These are phyloP conservation scores for Peromyscus eremicus DNA, from an alignment of 2,797 vertebrate genomes.

Conservation along the genomic window DNA sequence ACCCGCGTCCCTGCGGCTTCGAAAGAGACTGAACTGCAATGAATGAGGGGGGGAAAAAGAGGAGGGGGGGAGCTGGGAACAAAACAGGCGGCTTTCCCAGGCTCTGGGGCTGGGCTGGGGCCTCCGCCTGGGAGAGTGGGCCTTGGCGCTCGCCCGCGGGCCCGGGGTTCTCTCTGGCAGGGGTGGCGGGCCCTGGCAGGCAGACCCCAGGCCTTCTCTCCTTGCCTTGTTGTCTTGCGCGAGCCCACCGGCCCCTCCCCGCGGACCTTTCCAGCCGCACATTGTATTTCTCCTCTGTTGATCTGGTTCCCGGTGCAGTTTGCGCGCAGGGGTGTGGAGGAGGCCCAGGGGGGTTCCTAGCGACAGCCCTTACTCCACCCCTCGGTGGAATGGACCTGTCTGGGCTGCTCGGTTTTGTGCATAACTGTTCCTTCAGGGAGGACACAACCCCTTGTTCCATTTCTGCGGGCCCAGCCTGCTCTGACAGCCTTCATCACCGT, in stretches of 20 bases:
- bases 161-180: constrained; percentile 41
- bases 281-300: constrained; percentile 46
- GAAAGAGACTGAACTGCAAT: constrained; percentile 78
- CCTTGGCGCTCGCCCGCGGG: constrained; percentile 68
- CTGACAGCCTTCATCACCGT: constrained; percentile 80
- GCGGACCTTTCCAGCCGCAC: constrained; percentile 45
- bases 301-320: constrained; percentile 9
- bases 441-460: constrained; percentile 61
- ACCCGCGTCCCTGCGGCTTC: constrained; percentile 74
- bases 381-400: constrained; percentile 24
- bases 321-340: neutral
- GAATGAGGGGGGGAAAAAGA: constrained; percentile 68
- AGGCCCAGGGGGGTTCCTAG: neutral
- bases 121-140: constrained; percentile 68
- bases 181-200: constrained; percentile 61
- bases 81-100: constrained; percentile 83
- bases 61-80: constrained; percentile 68
- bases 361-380: neutral
- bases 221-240: constrained; percentile 49
- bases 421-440: constrained; percentile 61
- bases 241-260: constrained; percentile 65
- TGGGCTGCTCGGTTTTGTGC: constrained; percentile 52
- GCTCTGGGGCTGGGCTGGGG: constrained; percentile 76
- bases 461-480: constrained; percentile 52
- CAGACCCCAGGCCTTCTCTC: constrained; percentile 69